phyloP scores from a whole-genome alignment of 2,113 vertebrate species.

The Anhinga rufa region DNA sequence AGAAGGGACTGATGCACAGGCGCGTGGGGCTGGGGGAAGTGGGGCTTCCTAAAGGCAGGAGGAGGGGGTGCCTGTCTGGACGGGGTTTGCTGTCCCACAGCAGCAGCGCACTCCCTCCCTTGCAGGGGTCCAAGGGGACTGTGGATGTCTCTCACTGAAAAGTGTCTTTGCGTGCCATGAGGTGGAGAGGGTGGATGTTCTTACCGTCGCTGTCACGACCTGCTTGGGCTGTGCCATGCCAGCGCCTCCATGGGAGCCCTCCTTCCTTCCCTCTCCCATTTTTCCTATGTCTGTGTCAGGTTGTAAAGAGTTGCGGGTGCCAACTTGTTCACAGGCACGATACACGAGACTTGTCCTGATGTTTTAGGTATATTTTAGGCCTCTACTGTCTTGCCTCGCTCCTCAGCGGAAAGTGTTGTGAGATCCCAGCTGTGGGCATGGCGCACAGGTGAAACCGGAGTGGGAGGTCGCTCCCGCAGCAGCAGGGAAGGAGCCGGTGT shows the following conservation, averaged over 20 bases:
- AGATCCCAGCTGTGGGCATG: accelerated
- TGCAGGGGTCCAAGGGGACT: accelerated
- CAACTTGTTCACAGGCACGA: accelerated
- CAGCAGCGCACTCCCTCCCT: too few species aligned
- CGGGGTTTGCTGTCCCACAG: background rate
- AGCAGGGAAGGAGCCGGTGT: too few species aligned
- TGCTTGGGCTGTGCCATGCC: background rate
- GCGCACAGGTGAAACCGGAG: accelerated
- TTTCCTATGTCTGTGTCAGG: accelerated
- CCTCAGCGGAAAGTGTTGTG: accelerated
- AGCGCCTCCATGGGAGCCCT: background rate
- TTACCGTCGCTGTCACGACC: background rate
- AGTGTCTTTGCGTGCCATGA: accelerated
- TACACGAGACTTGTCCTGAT: background rate
- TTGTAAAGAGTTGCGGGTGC: background rate
- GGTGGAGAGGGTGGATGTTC: background rate
- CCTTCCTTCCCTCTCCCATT: too few species aligned
- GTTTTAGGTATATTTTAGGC: background rate
- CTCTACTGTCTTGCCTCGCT: background rate
- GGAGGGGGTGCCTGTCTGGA: background rate
- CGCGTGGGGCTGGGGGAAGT: accelerated
- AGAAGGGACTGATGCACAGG: background rate
- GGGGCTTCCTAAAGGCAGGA: background rate
- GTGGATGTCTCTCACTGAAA: accelerated
- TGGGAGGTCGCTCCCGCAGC: accelerated